These are phyloP conservation scores for Halcyon malimbica DNA, from an alignment of 2,113 vertebrate species.

Conservation along the genomic window DNA sequence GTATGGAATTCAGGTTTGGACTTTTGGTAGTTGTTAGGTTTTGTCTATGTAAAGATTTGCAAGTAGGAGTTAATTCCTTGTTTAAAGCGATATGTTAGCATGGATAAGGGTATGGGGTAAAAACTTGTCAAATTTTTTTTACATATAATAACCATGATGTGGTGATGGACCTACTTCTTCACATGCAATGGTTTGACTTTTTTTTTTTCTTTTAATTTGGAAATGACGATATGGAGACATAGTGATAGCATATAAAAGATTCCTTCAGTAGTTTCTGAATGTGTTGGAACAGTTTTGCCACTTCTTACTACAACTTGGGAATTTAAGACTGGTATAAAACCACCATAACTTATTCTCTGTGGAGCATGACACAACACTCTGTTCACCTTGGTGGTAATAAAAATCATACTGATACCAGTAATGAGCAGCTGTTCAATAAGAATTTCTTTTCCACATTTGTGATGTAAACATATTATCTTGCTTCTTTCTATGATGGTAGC, in stretches of 20 bases:
- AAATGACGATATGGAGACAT: background rate
- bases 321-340: background rate
- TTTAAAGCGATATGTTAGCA: background rate
- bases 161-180: background rate
- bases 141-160: background rate
- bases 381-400: background rate
- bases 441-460: background rate
- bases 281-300: background rate
- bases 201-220: background rate
- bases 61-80: background rate
- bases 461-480: background rate
- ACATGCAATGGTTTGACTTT: background rate
- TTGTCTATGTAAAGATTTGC: background rate
- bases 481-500: background rate
- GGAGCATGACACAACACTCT: fast-evolving
- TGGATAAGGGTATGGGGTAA: background rate
- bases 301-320: background rate
- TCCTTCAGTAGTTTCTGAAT: background rate
- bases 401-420: background rate
- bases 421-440: background rate
- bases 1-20: background rate
- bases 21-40: background rate
- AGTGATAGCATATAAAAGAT: background rate
- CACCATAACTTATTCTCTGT: fast-evolving
- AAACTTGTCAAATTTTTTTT: background rate